Percentiles rank a stretch among this genome's conserved stretches.
These are phyloP conservation scores for Neostethus bicornis DNA, from an alignment of 2,797 vertebrate genomes.

Conservation along the genomic window DNA sequence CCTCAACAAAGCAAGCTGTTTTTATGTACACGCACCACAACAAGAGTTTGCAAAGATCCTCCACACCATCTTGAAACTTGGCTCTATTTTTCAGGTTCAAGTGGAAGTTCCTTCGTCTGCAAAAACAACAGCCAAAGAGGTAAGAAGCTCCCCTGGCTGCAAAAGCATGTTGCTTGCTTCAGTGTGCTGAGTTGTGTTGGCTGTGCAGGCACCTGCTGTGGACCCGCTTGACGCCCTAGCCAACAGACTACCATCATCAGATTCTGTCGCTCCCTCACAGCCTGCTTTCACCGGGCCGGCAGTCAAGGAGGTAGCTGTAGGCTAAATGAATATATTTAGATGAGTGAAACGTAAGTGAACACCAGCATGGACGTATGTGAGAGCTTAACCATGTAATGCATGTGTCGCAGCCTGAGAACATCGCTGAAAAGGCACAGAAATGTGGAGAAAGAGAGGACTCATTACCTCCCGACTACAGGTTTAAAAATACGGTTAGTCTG, in stretches of 20 bases:
- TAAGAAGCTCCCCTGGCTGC: conserved; percentile 40
- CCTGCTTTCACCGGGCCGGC: conserved; percentile 74
- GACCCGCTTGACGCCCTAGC: conserved; percentile 77
- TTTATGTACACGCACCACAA: no score
- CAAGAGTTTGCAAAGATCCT: no score
- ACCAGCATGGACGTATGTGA: conserved; percentile 38
- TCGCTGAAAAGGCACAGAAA: conserved; percentile 66
- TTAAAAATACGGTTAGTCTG: conserved; percentile 67
- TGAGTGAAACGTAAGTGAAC: conserved; percentile 1
- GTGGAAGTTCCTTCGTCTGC: conserved; percentile 62
- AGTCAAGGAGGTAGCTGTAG: conserved; percentile 72
- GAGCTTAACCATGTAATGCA: conserved; percentile 54
- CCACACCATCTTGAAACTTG: no score
- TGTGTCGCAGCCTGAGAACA: conserved; percentile 63
- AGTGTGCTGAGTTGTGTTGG: conserved; percentile 58
- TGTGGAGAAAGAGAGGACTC: conserved; percentile 87
- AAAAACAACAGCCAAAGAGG: conserved; percentile 60
- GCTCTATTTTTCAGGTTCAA: conserved; percentile 71
- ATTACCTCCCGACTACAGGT: conserved; percentile 85
- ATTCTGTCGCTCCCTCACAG: conserved; percentile 29
- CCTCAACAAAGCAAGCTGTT: no score
- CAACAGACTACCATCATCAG: conserved; percentile 60
- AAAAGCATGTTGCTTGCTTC: conserved; percentile 37
- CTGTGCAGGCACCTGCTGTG: conserved; percentile 56
- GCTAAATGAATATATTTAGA: neutral